Evolutionary conservation across 1,140 invertebrate genomes (phyloP).

Genomic region (Paraescarpia echinospica): DNA sequence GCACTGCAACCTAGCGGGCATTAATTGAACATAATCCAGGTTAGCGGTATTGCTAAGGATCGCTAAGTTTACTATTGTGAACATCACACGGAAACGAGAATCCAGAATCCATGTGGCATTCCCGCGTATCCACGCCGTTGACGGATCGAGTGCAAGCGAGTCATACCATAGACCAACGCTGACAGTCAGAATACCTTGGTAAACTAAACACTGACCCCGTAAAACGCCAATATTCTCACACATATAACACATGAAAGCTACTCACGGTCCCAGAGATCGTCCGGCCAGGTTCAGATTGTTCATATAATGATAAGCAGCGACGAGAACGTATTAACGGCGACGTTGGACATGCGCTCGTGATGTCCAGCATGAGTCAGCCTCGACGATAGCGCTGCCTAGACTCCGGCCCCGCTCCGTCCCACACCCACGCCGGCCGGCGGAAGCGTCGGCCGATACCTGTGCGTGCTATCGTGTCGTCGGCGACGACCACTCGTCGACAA

Average conservation of each 20-base stretch:
- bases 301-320: neutral
- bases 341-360: neutral
- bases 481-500: neutral
- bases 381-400: neutral
- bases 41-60: neutral
- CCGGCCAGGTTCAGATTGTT: neutral
- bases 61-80: neutral
- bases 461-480: neutral
- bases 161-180: neutral
- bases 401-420: neutral
- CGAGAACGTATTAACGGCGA: neutral
- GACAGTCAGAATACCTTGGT: too few relatives aligned
- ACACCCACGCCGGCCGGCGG: neutral
- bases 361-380: neutral
- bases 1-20: neutral
- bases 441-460: neutral
- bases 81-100: neutral
- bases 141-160: neutral
- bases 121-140: neutral
- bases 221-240: neutral
- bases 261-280: neutral
- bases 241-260: neutral
- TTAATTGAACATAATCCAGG: neutral
- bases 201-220: neutral
- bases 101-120: neutral